Evolutionary conservation across 2,888 invertebrate genomes (phyloP).

Genomic region (Diogma glabrata): DNA sequence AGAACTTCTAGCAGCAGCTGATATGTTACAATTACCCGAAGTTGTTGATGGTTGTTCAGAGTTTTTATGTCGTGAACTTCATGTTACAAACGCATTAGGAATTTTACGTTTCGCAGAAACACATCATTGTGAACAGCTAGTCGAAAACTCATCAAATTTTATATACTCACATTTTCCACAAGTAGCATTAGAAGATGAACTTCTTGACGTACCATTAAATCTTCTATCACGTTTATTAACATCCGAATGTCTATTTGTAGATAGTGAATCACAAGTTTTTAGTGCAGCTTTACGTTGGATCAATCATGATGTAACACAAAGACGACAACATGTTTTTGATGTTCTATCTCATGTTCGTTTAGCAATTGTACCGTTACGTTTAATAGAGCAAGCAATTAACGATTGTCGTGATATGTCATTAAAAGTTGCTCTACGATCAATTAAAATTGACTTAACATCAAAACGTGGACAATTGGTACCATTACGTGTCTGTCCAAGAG

Average conservation of each 20-base stretch:
- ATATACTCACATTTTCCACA: slow-evolving; percentile 77
- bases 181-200: slow-evolving; percentile 72
- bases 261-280: slow-evolving; percentile 81
- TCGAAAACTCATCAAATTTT: slow-evolving; percentile 65
- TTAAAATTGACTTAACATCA: slow-evolving; percentile 62
- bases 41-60: slow-evolving; percentile 73
- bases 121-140: slow-evolving; percentile 69
- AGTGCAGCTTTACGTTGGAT: slow-evolving; percentile 82
- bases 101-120: slow-evolving; percentile 85
- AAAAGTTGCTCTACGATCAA: slow-evolving; percentile 66
- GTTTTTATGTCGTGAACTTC: slow-evolving; percentile 72
- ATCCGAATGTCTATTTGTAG: slow-evolving; percentile 78
- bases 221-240: slow-evolving; percentile 64
- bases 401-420: slow-evolving; percentile 72
- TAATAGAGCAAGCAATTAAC: slow-evolving; percentile 63
- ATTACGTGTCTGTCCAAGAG: slow-evolving; percentile 63
- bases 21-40: slow-evolving; percentile 81
- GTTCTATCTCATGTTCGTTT: slow-evolving; percentile 70
- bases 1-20: slow-evolving; percentile 77
- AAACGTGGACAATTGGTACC: slow-evolving; percentile 68
- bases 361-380: slow-evolving; percentile 67
- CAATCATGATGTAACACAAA: slow-evolving; percentile 60
- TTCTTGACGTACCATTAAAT: slow-evolving; percentile 68
- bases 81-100: slow-evolving; percentile 79
- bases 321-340: slow-evolving; percentile 77